phyloP scores from a whole-genome alignment of 2,797 vertebrate genomes.

The Lepilemur ruficaudatus region DNA sequence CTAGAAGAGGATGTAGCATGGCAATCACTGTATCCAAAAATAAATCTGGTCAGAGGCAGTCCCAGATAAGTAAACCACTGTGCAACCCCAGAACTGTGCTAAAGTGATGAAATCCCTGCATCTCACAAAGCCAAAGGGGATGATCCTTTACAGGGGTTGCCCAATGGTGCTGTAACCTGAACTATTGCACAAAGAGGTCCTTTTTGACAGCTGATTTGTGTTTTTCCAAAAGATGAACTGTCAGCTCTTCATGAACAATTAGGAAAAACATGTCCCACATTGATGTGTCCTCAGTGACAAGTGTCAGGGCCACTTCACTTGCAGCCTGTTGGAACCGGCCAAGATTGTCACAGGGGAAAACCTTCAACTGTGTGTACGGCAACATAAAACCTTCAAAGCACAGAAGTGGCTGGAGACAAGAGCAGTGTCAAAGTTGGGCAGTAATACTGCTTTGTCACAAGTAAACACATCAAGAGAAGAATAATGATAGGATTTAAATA shows the following conservation, averaged over 20 bases:
- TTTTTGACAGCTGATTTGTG: background rate
- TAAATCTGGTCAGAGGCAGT: background rate
- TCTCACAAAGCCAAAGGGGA: background rate
- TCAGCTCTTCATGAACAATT: background rate
- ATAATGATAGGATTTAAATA: background rate
- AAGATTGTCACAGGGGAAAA: background rate
- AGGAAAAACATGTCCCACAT: background rate
- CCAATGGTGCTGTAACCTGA: background rate
- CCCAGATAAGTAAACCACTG: background rate
- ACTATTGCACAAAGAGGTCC: background rate
- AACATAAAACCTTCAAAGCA: background rate
- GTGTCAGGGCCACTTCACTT: background rate
- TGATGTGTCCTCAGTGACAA: background rate
- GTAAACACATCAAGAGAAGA: background rate
- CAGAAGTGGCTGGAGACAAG: background rate
- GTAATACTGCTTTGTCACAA: background rate
- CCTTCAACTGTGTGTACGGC: background rate
- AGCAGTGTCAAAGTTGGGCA: background rate
- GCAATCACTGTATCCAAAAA: background rate
- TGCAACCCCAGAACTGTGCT: rapidly evolving
- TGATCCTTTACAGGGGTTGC: background rate
- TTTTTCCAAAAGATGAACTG: background rate
- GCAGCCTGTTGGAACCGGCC: background rate
- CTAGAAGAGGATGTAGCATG: too few relatives aligned
- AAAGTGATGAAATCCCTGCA: background rate